Conservation (phyloP, 2,888 invertebrate genomes). For the Dasysyrphus tricinctus region DNA sequence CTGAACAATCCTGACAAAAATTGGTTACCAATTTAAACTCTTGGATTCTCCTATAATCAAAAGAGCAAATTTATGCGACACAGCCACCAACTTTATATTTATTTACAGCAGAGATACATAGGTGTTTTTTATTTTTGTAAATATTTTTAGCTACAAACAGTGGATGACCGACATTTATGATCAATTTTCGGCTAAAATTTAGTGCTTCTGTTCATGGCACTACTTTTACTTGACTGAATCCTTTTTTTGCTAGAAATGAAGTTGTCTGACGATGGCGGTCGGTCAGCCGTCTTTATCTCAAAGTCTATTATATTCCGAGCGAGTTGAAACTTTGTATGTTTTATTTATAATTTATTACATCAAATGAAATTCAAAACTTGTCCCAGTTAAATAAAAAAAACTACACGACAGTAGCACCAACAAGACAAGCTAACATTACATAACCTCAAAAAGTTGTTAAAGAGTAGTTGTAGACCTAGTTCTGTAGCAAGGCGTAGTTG, state of each 20-base stretch:
- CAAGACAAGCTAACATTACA: constrained; percentile 53
- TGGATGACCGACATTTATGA: constrained; percentile 70
- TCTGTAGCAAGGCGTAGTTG: constrained; percentile 27
- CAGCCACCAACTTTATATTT: neutral
- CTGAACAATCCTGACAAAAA: no score
- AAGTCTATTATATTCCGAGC: neutral
- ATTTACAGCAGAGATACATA: neutral
- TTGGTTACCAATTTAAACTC: no score
- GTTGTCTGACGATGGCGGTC: neutral
- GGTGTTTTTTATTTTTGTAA: neutral
- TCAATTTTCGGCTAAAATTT: constrained; percentile 18
- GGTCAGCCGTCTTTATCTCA: constrained; percentile 22
- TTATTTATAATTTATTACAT: constrained; percentile 56
- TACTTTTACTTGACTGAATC: constrained; percentile 55
- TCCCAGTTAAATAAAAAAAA: constrained; percentile 6
- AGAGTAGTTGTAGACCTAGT: constrained; percentile 45
- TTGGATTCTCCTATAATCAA: no score
- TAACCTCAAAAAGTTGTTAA: constrained; percentile 53
- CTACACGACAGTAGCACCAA: constrained; percentile 35
- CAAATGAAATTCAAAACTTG: constrained; percentile 65
- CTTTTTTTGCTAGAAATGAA: constrained; percentile 21
- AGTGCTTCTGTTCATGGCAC: constrained; percentile 27
- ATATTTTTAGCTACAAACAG: constrained; percentile 31
- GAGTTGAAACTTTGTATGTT: constrained; percentile 14
- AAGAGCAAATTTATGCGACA: neutral